Percentiles rank a stretch among this genome's conserved stretches.
Evolutionary conservation across 2,113 vertebrate species (phyloP).

Genomic region (Tiliqua scincoides): DNA sequence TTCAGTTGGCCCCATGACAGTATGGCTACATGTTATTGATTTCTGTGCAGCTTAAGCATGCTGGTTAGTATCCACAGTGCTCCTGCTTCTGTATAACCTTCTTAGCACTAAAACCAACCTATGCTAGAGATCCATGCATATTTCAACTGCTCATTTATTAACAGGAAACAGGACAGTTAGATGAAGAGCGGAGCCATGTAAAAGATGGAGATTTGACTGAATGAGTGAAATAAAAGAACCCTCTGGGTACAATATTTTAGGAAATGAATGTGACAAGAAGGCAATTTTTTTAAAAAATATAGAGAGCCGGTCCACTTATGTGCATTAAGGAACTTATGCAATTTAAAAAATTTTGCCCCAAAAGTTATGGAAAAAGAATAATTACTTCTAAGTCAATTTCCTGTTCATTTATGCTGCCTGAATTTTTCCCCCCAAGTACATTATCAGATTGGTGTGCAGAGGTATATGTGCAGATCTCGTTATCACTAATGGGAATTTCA

Average conservation of each 20-base stretch:
- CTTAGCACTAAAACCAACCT: conserved; percentile 16
- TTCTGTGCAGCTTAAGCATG: not conserved
- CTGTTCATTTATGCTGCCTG: conserved; percentile 68
- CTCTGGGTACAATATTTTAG: conserved; percentile 51
- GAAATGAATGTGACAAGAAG: conserved; percentile 41
- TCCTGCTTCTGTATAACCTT: conserved; percentile 13
- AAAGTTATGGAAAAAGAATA: conserved; percentile 55
- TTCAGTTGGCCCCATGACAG: too few species aligned
- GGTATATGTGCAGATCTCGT: conserved; percentile 68
- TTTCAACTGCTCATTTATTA: conserved; percentile 44
- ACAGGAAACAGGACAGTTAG: conserved; percentile 15
- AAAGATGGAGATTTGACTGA: conserved; percentile 51
- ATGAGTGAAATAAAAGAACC: conserved; percentile 41
- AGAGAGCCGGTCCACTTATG: conserved; percentile 35
- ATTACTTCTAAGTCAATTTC: conserved; percentile 58
- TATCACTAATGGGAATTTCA: conserved; percentile 78
- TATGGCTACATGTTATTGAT: not conserved
- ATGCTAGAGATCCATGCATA: not conserved
- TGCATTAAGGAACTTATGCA: conserved; percentile 37
- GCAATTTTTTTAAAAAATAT: conserved; percentile 41
- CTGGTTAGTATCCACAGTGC: not conserved
- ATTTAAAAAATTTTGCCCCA: conserved; percentile 29
- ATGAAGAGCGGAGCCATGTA: conserved; percentile 25
- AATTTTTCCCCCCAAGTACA: conserved; percentile 50
- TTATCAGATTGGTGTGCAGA: conserved; percentile 52